Base-by-base conservation (phyloP, 2,888 invertebrate genomes). In the Andrena dorsata region DNA sequence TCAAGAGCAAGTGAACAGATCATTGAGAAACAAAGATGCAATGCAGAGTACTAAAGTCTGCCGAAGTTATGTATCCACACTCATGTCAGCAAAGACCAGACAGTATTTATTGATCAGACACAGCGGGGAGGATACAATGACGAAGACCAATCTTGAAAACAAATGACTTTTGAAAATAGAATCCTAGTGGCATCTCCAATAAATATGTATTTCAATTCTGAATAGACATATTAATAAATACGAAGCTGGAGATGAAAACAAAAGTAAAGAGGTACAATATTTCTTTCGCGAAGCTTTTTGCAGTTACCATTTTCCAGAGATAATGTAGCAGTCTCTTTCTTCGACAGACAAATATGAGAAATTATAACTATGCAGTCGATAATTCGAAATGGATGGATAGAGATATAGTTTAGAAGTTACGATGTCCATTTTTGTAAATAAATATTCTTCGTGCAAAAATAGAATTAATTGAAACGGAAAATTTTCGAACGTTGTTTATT, bases 81-180 rank as follows among this genome's bases (percentile, higher is more conserved):
- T 88, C 83, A 84, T 79, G 83, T 87, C 80, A 86, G 77, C 83
- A 87, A 85, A 86, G 87, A 88, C 90, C 91, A 90, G 91, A 91
- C 91, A 92, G 91, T 90, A 90, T 89, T 79, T 84, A 84, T 77
- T 49, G 76, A 75, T 71, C 70, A 51, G 80, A 87, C 73, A 83
- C 49, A 80, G 78, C 60, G 74, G 71, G 83, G 65, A 79, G 73
- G 60, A 78, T 74, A 82, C 74, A 78, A 70, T 74, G 81, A 80
- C 73, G 66, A 72, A 53, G 71, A 76, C 68, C 65, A 51, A 80
- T 76, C 80, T 83, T 68, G 41, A 32, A 32, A 41, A 75, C 75
- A 79, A 79, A 63, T 66, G 68, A 41, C n/a, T 35, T 28, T 23
- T n/a, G 0, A 1, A 16, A 58, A 4, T 7, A 16, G 13, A 41